These are phyloP conservation scores for Megalonaias nervosa DNA, from an alignment of 1,140 invertebrate species.

Conservation along the genomic window DNA sequence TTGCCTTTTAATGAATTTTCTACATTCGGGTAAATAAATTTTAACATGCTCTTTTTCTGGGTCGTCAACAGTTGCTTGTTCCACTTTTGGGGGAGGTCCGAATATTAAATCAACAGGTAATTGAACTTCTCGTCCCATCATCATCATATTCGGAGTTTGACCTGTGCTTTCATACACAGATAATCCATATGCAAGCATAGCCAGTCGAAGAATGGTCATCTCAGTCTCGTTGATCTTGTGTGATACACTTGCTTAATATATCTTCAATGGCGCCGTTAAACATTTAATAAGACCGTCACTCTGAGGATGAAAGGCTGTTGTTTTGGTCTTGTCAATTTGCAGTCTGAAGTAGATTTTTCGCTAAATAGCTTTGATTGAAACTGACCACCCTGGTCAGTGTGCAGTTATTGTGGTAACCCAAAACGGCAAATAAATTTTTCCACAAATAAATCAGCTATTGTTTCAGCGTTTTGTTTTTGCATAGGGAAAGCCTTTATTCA, in stretches of 20 bases:
- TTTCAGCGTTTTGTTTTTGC: conserved; percentile 43
- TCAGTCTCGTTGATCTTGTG: conserved; percentile 22
- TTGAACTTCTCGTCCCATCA: conserved; percentile 33
- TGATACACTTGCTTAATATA: conserved; percentile 17
- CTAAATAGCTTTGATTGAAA: conserved; percentile 17
- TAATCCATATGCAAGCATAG: conserved; percentile 26
- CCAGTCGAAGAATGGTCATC: conserved; percentile 23
- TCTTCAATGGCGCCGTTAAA: conserved; percentile 34
- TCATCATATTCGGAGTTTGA: conserved; percentile 25
- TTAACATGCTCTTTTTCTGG: no score
- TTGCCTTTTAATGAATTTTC: no score
- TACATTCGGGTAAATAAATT: no score
- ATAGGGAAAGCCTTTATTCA: conserved; percentile 45
- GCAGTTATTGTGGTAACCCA: no score
- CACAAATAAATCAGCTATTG: conserved; percentile 51
- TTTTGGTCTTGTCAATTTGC: conserved; percentile 30
- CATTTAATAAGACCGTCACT: conserved; percentile 40
- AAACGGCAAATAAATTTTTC: no score
- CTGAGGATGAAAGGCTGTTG: conserved; percentile 36
- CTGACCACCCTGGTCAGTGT: no score
- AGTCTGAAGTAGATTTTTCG: conserved; percentile 32
- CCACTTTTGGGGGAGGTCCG: conserved; percentile 3
- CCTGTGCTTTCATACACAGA: conserved; percentile 14
- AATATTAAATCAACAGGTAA: conserved; percentile 22
- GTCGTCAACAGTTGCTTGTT: neutral